Percentiles rank a stretch among this genome's conserved stretches.
These are phyloP conservation scores for Chironomus tepperi DNA, from an alignment of 1,140 invertebrate species.

Conservation along the genomic window DNA sequence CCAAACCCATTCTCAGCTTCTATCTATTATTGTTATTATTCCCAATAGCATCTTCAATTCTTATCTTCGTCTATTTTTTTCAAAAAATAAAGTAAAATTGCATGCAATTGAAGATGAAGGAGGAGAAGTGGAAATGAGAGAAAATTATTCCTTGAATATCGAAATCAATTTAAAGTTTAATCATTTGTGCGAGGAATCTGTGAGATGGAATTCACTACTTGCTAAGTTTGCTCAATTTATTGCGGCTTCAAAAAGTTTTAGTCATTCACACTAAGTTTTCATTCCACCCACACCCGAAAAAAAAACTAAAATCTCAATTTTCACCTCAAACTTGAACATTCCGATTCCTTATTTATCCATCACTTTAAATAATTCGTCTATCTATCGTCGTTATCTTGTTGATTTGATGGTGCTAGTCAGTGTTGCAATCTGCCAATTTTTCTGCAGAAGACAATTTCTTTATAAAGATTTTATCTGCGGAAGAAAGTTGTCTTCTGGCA, in stretches of 20 bases:
- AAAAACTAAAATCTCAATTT: not conserved
- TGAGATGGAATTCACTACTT: not conserved
- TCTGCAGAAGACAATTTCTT: no score
- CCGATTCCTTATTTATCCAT: not conserved
- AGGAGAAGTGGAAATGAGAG: no score
- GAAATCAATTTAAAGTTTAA: slow-evolving; percentile 9
- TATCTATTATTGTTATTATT: not conserved
- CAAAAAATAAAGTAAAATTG: not conserved
- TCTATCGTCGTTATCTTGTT: not conserved
- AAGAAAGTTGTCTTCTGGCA: no score
- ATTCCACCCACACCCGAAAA: no score
- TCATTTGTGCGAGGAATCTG: not conserved
- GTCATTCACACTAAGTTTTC: no score
- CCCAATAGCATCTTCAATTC: not conserved
- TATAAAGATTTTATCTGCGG: no score
- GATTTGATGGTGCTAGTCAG: no score
- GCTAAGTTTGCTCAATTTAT: slow-evolving; percentile 8
- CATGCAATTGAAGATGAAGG: no score
- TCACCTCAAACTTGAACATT: not conserved
- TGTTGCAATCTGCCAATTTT: no score
- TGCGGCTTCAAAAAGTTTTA: not conserved
- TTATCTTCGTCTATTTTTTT: not conserved
- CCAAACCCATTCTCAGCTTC: no score
- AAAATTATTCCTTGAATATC: not conserved
- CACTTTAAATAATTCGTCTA: not conserved